Conservation (phyloP, 2,888 invertebrate genomes). For the Nomada goodeniana region DNA sequence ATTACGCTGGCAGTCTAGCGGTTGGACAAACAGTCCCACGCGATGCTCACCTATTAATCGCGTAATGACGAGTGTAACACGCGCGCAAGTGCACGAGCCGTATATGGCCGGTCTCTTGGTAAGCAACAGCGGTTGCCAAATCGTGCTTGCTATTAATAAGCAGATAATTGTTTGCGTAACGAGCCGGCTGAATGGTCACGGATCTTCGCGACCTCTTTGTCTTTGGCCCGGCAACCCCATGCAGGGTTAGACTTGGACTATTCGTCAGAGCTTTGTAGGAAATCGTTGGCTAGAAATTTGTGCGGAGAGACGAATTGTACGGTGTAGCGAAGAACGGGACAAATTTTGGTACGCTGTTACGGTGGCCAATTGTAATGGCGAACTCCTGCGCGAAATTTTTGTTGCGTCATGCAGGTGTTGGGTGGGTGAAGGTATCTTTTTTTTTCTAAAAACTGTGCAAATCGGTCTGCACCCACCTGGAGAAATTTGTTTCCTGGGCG, state of each 20-base stretch:
- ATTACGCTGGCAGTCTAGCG: slow-evolving; percentile 18
- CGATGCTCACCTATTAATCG: slow-evolving; percentile 53
- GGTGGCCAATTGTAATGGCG: too few species aligned
- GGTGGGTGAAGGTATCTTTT: too few species aligned
- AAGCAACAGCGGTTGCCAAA: slow-evolving; percentile 83
- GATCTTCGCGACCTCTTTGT: slow-evolving; percentile 8
- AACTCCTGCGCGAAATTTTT: too few species aligned
- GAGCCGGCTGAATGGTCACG: slow-evolving; percentile 45
- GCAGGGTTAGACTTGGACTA: neutral
- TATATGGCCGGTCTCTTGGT: slow-evolving; percentile 80
- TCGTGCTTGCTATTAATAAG: slow-evolving; percentile 79
- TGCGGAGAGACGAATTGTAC: too few species aligned
- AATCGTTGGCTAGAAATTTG: neutral
- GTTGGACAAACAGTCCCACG: slow-evolving; percentile 16
- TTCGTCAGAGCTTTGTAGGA: neutral
- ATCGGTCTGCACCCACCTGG: too few species aligned
- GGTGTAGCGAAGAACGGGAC: too few species aligned
- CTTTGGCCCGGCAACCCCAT: neutral
- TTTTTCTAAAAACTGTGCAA: too few species aligned
- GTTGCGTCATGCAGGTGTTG: too few species aligned
- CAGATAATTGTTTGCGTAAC: slow-evolving; percentile 78
- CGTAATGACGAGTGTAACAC: slow-evolving; percentile 39
- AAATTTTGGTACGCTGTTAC: too few species aligned
- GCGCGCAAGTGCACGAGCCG: slow-evolving; percentile 61
- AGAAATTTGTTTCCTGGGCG: too few species aligned